These are phyloP conservation scores for Ptilonorhynchus violaceus DNA, from an alignment of 2,113 vertebrate genomes.

Conservation along the genomic window DNA sequence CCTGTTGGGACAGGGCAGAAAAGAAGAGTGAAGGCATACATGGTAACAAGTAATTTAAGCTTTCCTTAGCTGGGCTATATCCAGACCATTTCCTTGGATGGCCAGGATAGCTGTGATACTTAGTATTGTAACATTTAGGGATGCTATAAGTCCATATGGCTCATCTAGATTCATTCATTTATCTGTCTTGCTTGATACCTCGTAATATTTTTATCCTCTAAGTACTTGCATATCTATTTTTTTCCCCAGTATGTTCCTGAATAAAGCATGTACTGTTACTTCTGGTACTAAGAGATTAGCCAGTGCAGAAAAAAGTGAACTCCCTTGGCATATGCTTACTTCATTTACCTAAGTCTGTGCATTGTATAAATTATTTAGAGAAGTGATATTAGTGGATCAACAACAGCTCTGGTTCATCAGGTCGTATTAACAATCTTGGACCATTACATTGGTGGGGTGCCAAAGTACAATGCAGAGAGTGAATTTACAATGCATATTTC, in stretches of 20 bases:
- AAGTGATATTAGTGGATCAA: slow-evolving; percentile 12
- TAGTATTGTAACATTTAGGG: neutral
- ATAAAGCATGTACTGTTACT: neutral
- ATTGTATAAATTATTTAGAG: slow-evolving; percentile 8
- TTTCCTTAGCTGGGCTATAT: neutral
- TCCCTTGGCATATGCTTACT: neutral
- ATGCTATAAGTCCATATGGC: neutral
- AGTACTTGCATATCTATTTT: neutral
- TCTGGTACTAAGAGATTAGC: neutral
- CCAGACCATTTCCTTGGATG: neutral
- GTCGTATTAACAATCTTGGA: slow-evolving; percentile 3
- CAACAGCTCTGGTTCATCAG: neutral
- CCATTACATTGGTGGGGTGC: neutral
- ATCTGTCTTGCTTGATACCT: neutral
- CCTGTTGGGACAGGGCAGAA: neutral
- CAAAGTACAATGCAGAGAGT: neutral
- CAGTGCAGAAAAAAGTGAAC: neutral
- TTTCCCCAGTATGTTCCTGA: neutral
- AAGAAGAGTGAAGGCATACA: neutral
- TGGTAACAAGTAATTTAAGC: neutral
- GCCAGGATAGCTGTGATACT: neutral
- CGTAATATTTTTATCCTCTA: neutral
- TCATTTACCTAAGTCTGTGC: neutral
- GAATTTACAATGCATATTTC: slow-evolving; percentile 1
- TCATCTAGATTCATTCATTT: neutral